These are phyloP conservation scores for Myripristis murdjan DNA, from an alignment of 2,797 vertebrate species.

Conservation along the genomic window DNA sequence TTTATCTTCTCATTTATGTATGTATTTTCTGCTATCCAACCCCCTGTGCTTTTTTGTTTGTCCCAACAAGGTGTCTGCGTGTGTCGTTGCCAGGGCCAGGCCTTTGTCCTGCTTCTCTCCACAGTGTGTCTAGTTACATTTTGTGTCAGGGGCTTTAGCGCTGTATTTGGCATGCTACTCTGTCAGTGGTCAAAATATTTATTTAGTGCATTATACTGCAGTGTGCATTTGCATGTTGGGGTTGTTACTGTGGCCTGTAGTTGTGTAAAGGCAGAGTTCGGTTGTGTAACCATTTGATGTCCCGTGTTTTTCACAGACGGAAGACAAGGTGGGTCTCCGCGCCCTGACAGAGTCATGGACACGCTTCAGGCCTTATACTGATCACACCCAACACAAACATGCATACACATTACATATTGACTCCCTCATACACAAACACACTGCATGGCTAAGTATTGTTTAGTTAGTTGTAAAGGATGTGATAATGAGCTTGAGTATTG, in stretches of 20 bases:
- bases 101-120: constrained; percentile 68
- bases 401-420: constrained; percentile 36
- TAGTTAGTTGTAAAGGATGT: constrained; percentile 52
- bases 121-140: constrained; percentile 66
- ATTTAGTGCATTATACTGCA: constrained; percentile 39
- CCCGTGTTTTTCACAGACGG: constrained; percentile 89
- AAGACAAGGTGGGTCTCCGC: constrained; percentile 89
- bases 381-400: constrained; percentile 56
- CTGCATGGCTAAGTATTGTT: constrained; percentile 80
- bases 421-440: constrained; percentile 42
- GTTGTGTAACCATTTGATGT: constrained; percentile 84
- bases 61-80: constrained; percentile 61
- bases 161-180: constrained; percentile 49
- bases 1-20: neutral
- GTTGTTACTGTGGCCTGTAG: constrained; percentile 56
- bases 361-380: constrained; percentile 78
- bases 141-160: constrained; percentile 64
- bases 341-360: constrained; percentile 83
- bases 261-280: constrained; percentile 36
- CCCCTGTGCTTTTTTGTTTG: constrained; percentile 69
- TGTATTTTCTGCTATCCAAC: constrained; percentile 48
- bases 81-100: constrained; percentile 54
- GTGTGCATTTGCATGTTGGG: constrained; percentile 51
- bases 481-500: constrained; percentile 37
- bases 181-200: constrained; percentile 40